Base-by-base conservation (phyloP, 2,797 vertebrate species). In the Arnoldichthys spilopterus region DNA sequence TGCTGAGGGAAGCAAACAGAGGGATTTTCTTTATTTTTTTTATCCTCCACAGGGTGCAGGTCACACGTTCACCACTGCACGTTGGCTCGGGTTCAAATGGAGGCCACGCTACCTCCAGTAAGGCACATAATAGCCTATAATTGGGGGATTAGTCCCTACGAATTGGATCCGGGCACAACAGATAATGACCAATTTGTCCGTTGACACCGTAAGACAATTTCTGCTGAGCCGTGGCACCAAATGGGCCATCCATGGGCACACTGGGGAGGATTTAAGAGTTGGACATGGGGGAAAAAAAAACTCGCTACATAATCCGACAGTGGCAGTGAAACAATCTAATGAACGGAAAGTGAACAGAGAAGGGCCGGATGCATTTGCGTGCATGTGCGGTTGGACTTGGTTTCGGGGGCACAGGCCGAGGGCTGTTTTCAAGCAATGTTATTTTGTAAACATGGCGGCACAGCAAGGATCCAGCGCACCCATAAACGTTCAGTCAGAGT, bases 371-470 rank as follows among this genome's bases (percentile, higher is more conserved):
- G 37, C 16, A 22, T 32, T 37, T 30, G n/a, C 3, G 32, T 62
- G 11, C 2, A 9, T 8, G 34, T 37, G 15, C 16, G 24, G 20
- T 24, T 26, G 15, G 24, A 40, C 28, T 54, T 54, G 24, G 58
- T 24, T 51, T 74, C 16, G 24, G 43, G 68, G 61, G 66, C 32
- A 70, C 58, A 47, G 80, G 84, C 76, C 64, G 62, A 61, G 43
- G 9, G 71, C 59, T 79, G 76, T 79, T 78, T 78, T 43, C 37
- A 68, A 56, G 63, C 32, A 2, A 76, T 81, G 73, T 87, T 87
- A 82, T 87, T 92, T 90, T 89, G 89, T 91, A 91, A 92, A 92
- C 91, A 91, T 81, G 85, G 87, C 84, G 74, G 82, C 87, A 73
- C 86, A 75, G 89, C 89, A 88, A 90, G 89, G 88, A 82, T 76